Conservation (phyloP, 2,797 vertebrate genomes). For the Squalus acanthias region DNA sequence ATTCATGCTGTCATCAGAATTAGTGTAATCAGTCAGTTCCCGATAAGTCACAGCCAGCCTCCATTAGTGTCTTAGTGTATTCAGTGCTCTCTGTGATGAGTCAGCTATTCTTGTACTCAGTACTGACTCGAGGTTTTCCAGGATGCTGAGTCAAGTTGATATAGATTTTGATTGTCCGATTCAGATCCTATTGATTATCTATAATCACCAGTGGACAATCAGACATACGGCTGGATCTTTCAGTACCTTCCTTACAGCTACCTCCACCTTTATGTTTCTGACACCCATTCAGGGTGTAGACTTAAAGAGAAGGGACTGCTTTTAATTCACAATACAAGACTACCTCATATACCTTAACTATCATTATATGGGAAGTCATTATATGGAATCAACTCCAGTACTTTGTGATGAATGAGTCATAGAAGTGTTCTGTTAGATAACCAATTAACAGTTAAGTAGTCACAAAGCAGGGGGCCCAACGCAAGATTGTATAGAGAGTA, state of each 20-base stretch:
- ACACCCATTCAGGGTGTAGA: neutral
- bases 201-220: neutral
- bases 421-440: neutral
- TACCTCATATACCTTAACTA: neutral
- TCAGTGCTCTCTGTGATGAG: neutral
- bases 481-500: neutral
- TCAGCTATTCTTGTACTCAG: constrained; percentile 1
- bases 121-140: neutral
- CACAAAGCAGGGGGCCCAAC: neutral
- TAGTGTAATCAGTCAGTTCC: neutral
- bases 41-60: neutral
- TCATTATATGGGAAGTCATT: neutral
- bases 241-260: neutral
- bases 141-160: neutral
- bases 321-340: neutral
- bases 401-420: neutral
- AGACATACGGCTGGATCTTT: neutral
- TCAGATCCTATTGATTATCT: neutral
- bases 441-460: neutral
- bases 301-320: neutral
- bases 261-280: neutral
- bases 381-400: neutral
- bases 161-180: neutral
- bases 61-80: neutral
- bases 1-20: neutral